Percentiles rank a stretch among this genome's conserved stretches.
These are phyloP conservation scores for Cettia cetti DNA, from an alignment of 2,113 vertebrate species.

Conservation along the genomic window DNA sequence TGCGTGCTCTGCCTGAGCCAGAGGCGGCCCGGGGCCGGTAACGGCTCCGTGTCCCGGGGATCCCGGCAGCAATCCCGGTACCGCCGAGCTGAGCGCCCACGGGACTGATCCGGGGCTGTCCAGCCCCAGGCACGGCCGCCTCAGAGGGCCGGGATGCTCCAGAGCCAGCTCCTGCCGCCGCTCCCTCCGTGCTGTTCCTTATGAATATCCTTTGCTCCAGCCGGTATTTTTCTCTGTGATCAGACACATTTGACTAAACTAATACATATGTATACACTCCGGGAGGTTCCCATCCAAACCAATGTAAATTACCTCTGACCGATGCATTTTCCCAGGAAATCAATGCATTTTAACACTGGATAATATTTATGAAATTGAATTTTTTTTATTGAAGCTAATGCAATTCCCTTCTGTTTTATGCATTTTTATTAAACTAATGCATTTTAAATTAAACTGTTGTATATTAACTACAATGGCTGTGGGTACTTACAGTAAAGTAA, in stretches of 20 bases:
- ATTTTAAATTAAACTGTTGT: constrained; percentile 82
- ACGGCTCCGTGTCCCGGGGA: not conserved
- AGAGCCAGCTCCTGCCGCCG: not conserved
- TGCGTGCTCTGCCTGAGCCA: not conserved
- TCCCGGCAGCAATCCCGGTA: fast-evolving
- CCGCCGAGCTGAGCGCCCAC: fast-evolving
- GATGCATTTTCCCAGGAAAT: constrained; percentile 76
- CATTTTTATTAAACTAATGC: constrained; percentile 84
- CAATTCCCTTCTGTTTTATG: constrained; percentile 77
- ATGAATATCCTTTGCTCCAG: not conserved
- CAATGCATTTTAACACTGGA: constrained; percentile 79
- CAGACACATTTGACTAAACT: constrained; percentile 65
- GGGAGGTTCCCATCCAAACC: constrained; percentile 60
- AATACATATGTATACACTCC: constrained; percentile 67
- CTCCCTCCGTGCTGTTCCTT: not conserved
- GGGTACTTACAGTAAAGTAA: constrained; percentile 78
- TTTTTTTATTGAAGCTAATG: constrained; percentile 77
- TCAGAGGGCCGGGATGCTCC: not conserved
- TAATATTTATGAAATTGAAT: constrained; percentile 85
- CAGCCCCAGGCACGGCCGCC: fast-evolving
- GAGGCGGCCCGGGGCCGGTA: not conserved
- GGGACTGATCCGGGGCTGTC: fast-evolving
- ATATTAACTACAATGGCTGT: constrained; percentile 76
- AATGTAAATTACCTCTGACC: constrained; percentile 77
- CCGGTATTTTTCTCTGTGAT: not conserved